Percentiles rank a stretch among this genome's conserved stretches.
Evolutionary conservation across 2,113 vertebrate species (phyloP).

Genomic region (Lonchura striata): DNA sequence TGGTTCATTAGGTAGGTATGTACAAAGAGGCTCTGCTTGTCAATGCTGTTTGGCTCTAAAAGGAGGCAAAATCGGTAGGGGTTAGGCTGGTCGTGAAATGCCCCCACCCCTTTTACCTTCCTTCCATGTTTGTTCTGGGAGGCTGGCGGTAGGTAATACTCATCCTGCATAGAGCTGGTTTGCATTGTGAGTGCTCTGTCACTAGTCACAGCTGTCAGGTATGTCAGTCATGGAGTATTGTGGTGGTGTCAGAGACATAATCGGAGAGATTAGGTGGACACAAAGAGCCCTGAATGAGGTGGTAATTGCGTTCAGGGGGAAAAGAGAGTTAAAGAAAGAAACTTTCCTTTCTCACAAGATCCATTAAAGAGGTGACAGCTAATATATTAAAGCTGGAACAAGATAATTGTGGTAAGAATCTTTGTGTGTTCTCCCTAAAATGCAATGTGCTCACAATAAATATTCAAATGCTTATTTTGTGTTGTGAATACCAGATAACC

Average conservation of each 20-base stretch:
- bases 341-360: slow-evolving; percentile 75
- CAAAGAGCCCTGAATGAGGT: slow-evolving; percentile 75
- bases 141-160: slow-evolving; percentile 64
- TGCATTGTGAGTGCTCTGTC: slow-evolving; percentile 66
- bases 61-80: slow-evolving; percentile 47
- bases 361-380: slow-evolving; percentile 78
- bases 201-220: slow-evolving; percentile 76
- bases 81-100: neutral
- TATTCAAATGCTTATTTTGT: slow-evolving; percentile 76
- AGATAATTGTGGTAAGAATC: slow-evolving; percentile 75
- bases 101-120: slow-evolving; percentile 64
- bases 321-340: slow-evolving; percentile 75
- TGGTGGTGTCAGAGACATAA: slow-evolving; percentile 74
- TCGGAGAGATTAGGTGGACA: slow-evolving; percentile 76
- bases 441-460: slow-evolving; percentile 64
- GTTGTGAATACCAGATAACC: slow-evolving; percentile 70
- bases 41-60: slow-evolving; percentile 48
- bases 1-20: slow-evolving; percentile 60
- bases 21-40: slow-evolving; percentile 51
- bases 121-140: slow-evolving; percentile 28
- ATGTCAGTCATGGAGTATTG: slow-evolving; percentile 75
- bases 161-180: slow-evolving; percentile 67
- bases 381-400: slow-evolving; percentile 76
- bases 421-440: slow-evolving; percentile 74
- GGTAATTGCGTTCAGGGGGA: slow-evolving; percentile 72